phyloP scores from a whole-genome alignment of 1,140 invertebrate genomes.

The Eufriesea mexicana region DNA sequence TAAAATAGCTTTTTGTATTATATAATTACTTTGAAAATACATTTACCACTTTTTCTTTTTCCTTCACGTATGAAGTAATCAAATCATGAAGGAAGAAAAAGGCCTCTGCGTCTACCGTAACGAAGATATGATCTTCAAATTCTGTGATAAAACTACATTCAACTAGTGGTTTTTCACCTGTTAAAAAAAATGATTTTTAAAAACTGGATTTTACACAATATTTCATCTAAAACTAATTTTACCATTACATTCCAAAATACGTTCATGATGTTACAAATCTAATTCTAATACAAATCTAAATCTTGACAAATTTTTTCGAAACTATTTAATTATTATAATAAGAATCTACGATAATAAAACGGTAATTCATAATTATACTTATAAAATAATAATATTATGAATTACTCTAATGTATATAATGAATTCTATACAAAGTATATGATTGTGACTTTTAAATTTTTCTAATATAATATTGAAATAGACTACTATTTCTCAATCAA shows the following conservation, averaged over 20 bases:
- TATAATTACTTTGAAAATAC: not conserved
- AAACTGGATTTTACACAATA: not conserved
- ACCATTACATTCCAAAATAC: not conserved
- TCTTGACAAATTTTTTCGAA: too few relatives aligned
- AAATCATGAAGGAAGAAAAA: conserved; percentile 99
- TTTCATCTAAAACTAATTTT: not conserved
- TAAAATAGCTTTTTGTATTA: not conserved
- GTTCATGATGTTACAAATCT: not conserved
- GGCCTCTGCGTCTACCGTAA: conserved; percentile 98
- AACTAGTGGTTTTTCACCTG: conserved; percentile 93
- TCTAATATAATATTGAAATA: not conserved
- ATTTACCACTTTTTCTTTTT: conserved; percentile 93
- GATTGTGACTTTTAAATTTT: not conserved
- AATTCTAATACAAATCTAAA: too few relatives aligned
- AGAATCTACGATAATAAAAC: too few relatives aligned
- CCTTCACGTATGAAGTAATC: conserved; percentile 96
- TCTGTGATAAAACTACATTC: conserved; percentile 99
- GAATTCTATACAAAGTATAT: not conserved
- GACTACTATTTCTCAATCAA: not conserved
- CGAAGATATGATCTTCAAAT: conserved; percentile 99
- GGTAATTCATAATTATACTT: too few relatives aligned
- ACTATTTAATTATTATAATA: too few relatives aligned
- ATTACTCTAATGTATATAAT: not conserved
- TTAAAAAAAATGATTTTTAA: not conserved
- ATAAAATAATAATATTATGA: not conserved